Evolutionary conservation across 2,888 invertebrate species (phyloP).

Genomic region (Limnephilus rhombicus): DNA sequence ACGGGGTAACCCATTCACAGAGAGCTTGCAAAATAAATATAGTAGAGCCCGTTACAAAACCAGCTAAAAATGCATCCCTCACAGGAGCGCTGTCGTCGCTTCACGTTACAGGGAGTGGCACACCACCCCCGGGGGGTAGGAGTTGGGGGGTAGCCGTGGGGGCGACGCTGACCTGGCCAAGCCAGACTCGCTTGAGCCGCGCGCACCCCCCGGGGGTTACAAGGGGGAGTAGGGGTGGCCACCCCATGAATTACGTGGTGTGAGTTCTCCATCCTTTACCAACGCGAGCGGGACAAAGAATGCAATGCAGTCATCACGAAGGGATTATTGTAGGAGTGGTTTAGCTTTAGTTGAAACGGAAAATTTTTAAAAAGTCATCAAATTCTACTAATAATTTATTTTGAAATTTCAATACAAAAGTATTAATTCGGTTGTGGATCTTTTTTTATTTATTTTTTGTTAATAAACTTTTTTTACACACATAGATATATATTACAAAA

Average conservation of each 20-base stretch:
- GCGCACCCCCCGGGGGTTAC: background rate
- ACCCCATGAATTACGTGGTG: background rate
- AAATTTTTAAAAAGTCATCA: background rate
- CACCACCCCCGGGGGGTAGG: background rate
- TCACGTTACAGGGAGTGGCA: background rate
- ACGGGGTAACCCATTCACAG: background rate
- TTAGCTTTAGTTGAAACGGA: background rate
- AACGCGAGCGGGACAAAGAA: background rate
- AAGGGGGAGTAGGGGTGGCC: background rate
- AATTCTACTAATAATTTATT: background rate
- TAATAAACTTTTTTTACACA: no score
- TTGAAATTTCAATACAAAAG: no score
- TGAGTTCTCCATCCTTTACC: background rate
- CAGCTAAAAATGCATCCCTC: background rate
- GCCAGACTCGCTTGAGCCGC: slow-evolving; percentile 23
- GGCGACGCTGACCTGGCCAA: slow-evolving; percentile 32
- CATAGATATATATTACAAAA: no score
- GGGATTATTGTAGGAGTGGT: background rate
- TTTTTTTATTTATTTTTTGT: no score
- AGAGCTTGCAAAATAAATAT: background rate
- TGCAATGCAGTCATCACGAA: background rate
- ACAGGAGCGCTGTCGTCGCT: background rate
- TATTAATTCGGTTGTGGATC: no score
- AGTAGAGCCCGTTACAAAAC: background rate
- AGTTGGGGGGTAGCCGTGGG: background rate